Evolutionary conservation across 2,888 invertebrate species (phyloP).

Genomic region (Ormyrus thymus): DNA sequence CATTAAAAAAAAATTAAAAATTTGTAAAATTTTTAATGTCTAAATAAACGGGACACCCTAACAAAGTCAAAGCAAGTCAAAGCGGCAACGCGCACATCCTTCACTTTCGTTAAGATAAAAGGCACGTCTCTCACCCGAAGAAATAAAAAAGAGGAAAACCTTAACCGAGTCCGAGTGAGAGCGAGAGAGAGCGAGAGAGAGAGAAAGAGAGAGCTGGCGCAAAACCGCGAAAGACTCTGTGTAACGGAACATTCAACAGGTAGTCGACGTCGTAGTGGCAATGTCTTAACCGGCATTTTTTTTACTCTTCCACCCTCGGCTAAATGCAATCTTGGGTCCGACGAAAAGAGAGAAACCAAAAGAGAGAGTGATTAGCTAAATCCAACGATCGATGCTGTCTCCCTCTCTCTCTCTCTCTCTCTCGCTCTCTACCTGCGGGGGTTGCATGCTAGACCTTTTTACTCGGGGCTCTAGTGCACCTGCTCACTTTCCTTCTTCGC

Average conservation of each 20-base stretch:
- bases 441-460: too few relatives aligned
- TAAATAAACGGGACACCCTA: too few relatives aligned
- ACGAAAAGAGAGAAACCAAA: background rate
- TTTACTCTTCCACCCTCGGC: background rate
- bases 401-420: too few relatives aligned
- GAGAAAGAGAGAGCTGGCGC: background rate
- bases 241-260: constrained; percentile 18
- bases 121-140: constrained; percentile 26
- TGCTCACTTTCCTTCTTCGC: too few relatives aligned
- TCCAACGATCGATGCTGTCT: background rate
- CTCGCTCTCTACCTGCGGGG: too few relatives aligned
- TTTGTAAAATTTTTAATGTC: too few relatives aligned
- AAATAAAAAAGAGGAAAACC: background rate
- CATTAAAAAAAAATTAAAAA: too few relatives aligned
- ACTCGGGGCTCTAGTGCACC: too few relatives aligned
- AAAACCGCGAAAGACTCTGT: constrained; percentile 21
- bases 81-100: constrained; percentile 13
- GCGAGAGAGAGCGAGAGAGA: background rate
- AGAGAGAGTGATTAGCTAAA: constrained; percentile 2
- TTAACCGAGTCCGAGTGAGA: constrained; percentile 5
- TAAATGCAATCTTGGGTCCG: background rate
- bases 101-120: constrained; percentile 37
- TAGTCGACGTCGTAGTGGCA: constrained; percentile 12
- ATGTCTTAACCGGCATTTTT: constrained; percentile 23
- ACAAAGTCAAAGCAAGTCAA: background rate